These are phyloP conservation scores for Stegastes partitus DNA, from an alignment of 2,113 vertebrate genomes.

Conservation along the genomic window DNA sequence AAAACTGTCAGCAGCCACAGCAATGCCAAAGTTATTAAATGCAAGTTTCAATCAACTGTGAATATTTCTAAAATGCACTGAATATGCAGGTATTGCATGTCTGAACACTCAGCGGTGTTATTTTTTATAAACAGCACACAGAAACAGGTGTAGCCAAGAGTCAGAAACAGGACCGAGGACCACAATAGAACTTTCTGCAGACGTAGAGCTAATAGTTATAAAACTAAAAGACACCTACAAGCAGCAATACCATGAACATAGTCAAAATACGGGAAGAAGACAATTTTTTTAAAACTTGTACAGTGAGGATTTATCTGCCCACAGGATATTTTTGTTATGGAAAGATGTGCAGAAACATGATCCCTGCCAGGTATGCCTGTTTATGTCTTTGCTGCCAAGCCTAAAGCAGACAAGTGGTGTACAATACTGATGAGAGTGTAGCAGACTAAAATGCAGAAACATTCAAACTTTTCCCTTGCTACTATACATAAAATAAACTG, in stretches of 20 bases:
- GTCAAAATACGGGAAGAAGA: neutral
- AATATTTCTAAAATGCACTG: slow-evolving; percentile 6
- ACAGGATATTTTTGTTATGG: slow-evolving; percentile 1
- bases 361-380: neutral
- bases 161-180: too few species aligned
- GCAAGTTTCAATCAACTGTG: neutral
- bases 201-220: slow-evolving; percentile 1
- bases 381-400: neutral
- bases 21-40: slow-evolving; percentile 6
- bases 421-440: neutral
- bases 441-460: neutral
- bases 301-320: neutral
- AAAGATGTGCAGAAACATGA: slow-evolving; percentile 26
- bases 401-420: slow-evolving; percentile 4
- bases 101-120: neutral
- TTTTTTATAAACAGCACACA: neutral
- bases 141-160: neutral
- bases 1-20: slow-evolving; percentile 19
- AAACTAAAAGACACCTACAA: slow-evolving; percentile 1
- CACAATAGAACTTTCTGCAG: neutral
- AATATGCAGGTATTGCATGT: neutral
- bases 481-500: neutral
- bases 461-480: neutral
- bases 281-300: slow-evolving; percentile 1
- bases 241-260: neutral